Conservation (phyloP, 2,888 invertebrate genomes). For the Brassicogethes aeneus region DNA sequence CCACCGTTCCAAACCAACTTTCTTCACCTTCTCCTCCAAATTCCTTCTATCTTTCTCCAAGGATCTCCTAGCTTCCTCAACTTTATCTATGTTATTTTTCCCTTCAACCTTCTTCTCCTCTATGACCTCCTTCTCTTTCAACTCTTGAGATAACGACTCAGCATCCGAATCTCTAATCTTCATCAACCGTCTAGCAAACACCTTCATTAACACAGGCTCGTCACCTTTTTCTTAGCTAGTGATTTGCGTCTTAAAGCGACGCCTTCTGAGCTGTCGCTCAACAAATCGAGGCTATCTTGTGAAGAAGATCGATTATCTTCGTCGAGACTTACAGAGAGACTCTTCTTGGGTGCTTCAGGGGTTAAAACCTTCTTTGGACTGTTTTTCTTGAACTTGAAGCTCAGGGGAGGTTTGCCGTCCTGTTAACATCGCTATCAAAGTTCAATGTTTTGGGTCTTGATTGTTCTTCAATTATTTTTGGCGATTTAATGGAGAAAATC, state of each 20-base stretch:
- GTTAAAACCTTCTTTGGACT: slow-evolving; percentile 23
- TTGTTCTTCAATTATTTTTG: slow-evolving; percentile 25
- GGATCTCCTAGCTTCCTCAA: slow-evolving; percentile 15
- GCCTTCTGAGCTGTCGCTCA: slow-evolving; percentile 36
- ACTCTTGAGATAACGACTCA: slow-evolving; percentile 48
- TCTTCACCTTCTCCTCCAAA: slow-evolving; percentile 4
- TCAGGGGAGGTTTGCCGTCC: too few species aligned
- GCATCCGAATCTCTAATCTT: slow-evolving; percentile 67
- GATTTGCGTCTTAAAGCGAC: slow-evolving; percentile 52
- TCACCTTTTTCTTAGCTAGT: slow-evolving; percentile 51
- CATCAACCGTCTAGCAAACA: slow-evolving; percentile 70
- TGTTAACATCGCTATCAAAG: slow-evolving; percentile 23
- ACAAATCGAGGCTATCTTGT: slow-evolving; percentile 29
- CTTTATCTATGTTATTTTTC: slow-evolving; percentile 28
- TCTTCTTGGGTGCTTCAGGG: slow-evolving; percentile 34
- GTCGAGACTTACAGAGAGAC: slow-evolving; percentile 47
- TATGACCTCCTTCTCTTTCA: slow-evolving; percentile 61
- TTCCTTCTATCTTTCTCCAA: slow-evolving; percentile 11
- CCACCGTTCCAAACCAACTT: background rate
- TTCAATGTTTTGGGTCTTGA: background rate
- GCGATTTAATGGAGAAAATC: slow-evolving; percentile 52
- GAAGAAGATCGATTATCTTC: slow-evolving; percentile 24
- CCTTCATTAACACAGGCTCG: slow-evolving; percentile 73
- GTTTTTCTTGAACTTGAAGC: slow-evolving; percentile 28
- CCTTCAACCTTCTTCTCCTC: slow-evolving; percentile 45